Evolutionary conservation across 2,888 invertebrate genomes (phyloP), one percentile per base, ranked within the genome.

Genomic region (Rosalia funebris): DNA sequence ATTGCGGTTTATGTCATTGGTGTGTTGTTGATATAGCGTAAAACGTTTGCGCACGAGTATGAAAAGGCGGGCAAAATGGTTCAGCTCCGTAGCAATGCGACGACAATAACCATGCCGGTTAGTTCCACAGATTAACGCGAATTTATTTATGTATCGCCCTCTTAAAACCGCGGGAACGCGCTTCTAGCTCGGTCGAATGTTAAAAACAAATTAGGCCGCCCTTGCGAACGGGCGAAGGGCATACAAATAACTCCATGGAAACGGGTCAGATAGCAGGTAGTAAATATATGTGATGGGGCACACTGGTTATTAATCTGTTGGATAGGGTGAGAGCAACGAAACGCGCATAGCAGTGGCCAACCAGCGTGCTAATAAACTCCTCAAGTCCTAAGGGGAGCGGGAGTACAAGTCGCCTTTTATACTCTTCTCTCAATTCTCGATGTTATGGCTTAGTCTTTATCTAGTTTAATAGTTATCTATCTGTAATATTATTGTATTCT

Each of bases 291-390:
- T 50, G 66, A 69, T 67, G 65, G 67, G 72, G 75, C 75, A 74
- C 74, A 73, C 71, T 77, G 77, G 77, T 77, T 75, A 73, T 77
- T 71, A 79, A 57, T 75, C 68, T 78, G 75, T 79, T 80, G 77
- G 76, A 77, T 86, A 90, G 90, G 93, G 91, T 75, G 91, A 92
- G 85, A 93, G 96, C 79, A 97, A 97, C 86, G 94, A 96, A 88
- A 91, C 92, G 79, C 92, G 96, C 87, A 96, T 97, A 88, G 91
- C 91, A 82, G 92, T 94, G 83, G 97, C 97, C 81, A 98, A 98
- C 86, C 94, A 96, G 86, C 90, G 96, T 80, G 96, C 97, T 82
- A 94, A 94, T 86, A 96, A 96, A 86, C 91, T 98, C 81, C 91
- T 96, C 84, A 95, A 95, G 89, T 92, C 82, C 75, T 82, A 82